phyloP scores from a whole-genome alignment of 2,888 invertebrate genomes.

The Heliconius erato region DNA sequence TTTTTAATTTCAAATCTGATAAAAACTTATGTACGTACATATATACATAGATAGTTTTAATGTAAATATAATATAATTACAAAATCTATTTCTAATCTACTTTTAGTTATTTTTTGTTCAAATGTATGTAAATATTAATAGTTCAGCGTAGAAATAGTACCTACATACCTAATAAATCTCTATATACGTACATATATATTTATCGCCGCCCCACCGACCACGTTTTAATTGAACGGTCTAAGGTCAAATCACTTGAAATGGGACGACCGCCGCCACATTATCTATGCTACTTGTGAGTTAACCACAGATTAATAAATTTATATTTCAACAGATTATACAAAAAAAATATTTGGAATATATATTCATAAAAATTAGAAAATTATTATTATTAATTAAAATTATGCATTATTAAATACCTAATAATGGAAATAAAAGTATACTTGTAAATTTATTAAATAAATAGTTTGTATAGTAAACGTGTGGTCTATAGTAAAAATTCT shows the following conservation, averaged over 20 bases:
- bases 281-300: constrained; percentile 46
- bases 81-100: neutral
- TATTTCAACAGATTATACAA: neutral
- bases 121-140: constrained; percentile 39
- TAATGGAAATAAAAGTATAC: neutral
- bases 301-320: constrained; percentile 42
- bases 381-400: no score
- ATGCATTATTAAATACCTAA: neutral
- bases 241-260: constrained; percentile 84
- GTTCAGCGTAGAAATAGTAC: constrained; percentile 32
- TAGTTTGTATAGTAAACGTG: constrained; percentile 12
- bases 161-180: constrained; percentile 50
- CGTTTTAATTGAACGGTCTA: constrained; percentile 83
- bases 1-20: neutral
- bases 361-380: no score
- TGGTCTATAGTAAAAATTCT: constrained; percentile 39
- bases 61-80: neutral
- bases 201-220: constrained; percentile 63
- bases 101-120: neutral
- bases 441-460: neutral
- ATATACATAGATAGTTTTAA: neutral
- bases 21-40: neutral
- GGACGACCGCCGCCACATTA: constrained; percentile 50
- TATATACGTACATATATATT: constrained; percentile 52
- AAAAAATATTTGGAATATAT: neutral